phyloP scores from a whole-genome alignment of 1,140 invertebrate genomes.

The Polyergus mexicanus region DNA sequence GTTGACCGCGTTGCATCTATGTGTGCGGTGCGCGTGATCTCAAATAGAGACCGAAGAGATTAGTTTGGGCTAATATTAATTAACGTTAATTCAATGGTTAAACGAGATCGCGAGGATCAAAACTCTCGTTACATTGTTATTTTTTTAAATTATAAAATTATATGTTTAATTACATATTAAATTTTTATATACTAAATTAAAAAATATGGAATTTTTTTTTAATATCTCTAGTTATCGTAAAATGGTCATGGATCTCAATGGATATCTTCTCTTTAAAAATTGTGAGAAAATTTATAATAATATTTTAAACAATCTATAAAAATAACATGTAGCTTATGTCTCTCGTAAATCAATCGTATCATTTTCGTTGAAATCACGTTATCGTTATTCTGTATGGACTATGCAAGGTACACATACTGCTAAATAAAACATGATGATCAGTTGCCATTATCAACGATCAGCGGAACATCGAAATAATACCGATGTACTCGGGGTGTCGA shows the following conservation, averaged over 20 bases:
- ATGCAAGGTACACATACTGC: background rate
- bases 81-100: background rate
- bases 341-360: background rate
- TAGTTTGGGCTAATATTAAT: slow-evolving; percentile 35
- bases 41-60: background rate
- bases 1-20: background rate
- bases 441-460: background rate
- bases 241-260: background rate
- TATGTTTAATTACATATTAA: no score
- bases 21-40: background rate
- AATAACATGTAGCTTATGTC: background rate
- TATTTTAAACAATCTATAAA: background rate
- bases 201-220: no score
- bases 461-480: background rate
- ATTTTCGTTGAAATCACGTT: background rate
- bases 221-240: background rate
- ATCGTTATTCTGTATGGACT: background rate
- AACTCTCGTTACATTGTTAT: background rate
- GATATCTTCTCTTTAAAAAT: background rate
- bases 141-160: no score
- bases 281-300: background rate
- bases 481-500: slow-evolving; percentile 21
- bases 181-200: no score
- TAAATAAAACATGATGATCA: slow-evolving; percentile 24
- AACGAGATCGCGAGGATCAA: background rate